Evolutionary conservation across 2,113 vertebrate species (phyloP), one percentile per base, ranked within the genome.

Genomic region (Ptychochromis oligacanthus): DNA sequence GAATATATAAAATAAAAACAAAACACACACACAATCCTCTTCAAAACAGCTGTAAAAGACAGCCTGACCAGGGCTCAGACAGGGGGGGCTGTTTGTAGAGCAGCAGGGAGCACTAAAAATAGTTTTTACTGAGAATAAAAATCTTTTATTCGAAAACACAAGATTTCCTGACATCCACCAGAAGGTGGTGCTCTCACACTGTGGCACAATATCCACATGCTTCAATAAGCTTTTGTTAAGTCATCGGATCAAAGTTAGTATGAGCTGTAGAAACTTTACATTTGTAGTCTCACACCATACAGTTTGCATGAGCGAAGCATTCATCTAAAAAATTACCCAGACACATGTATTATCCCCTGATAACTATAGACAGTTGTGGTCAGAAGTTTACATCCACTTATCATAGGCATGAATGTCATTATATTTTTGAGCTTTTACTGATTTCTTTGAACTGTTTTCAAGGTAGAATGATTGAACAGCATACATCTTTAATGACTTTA

Each of bases 111-210:
- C 46, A 54, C 46, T 72, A 72, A 72, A 54, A 52, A 34, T 54
- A 72, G 6, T n/a, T 72, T 72, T 72, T 54, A 75, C 70, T 28
- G 34, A 46, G 24, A 64, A 54, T 54, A 64, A 46, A 79, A 6
- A 55, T 4, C 17, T 56, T 58, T 8, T 15, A 55, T 9, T 1
- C 5, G 28, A 6, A 77, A 72, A 84, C 11, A 9, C 59, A 38
- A 6, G 28, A 81, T 3, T 46, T 59, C 6, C 24, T 11, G 5
- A 58, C 17, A 49, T 75, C 52, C 4, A 70, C 75, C 93, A 88
- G n/a, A 61, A 13, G 89, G 58, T 83, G 83, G 88, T 12, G 79
- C 75, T 36, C 85, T 54, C 81, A 43, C n/a, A 52, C 65, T 65
- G 28, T 12, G 52, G 28, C 65, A 24, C 5, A 62, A 38, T 4